A percentile compares a stretch with the other conserved stretches of the same genome.
Evolutionary conservation across 2,797 vertebrate species (phyloP).

Genomic region (Poecile montanus): DNA sequence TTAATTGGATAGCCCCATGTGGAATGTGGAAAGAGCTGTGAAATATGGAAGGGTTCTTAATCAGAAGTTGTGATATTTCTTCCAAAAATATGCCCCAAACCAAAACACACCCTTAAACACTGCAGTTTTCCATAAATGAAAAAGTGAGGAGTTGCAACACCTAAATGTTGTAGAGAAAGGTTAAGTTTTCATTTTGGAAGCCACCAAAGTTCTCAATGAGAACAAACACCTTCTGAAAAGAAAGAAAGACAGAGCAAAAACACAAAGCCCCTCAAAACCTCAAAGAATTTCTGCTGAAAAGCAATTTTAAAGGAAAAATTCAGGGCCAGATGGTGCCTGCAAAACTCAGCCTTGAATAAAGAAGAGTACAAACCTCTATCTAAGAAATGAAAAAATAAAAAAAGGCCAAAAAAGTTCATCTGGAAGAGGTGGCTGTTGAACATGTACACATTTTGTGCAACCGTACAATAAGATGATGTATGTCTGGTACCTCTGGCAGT

Average conservation of each 20-base stretch:
- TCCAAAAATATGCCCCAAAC: neutral
- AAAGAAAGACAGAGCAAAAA: neutral
- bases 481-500: neutral
- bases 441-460: neutral
- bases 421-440: neutral
- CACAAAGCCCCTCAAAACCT: fast-evolving
- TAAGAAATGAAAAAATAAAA: neutral
- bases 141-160: neutral
- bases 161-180: neutral
- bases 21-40: neutral
- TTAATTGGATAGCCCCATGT: neutral
- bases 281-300: neutral
- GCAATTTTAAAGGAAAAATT: neutral
- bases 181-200: neutral
- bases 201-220: neutral
- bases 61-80: neutral
- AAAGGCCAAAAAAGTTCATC: neutral
- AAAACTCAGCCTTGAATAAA: neutral
- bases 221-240: neutral
- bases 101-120: neutral
- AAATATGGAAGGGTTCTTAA: neutral
- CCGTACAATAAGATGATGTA: neutral
- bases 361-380: neutral
- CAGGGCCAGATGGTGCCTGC: neutral
- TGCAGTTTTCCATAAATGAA: neutral